Conservation (phyloP, 2,888 invertebrate species). For the Sipha maydis region DNA sequence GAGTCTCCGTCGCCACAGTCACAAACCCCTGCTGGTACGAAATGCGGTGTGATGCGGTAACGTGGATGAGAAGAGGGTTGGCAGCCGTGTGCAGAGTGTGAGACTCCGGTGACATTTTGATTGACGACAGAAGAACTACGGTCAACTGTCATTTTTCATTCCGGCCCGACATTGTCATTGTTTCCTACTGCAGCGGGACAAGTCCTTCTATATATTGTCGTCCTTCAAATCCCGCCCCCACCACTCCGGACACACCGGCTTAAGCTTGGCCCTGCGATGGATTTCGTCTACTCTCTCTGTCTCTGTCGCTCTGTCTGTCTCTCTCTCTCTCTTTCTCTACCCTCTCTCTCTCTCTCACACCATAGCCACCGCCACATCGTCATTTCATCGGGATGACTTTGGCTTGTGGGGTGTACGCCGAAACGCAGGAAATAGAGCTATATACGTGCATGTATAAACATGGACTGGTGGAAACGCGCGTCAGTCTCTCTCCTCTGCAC, state of each 20-base stretch:
- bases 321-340: no score
- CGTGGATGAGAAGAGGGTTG: background rate
- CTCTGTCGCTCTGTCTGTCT: no score
- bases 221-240: background rate
- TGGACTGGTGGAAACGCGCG: background rate
- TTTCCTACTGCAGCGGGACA: slow-evolving; percentile 22
- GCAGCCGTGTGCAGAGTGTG: background rate
- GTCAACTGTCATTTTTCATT: slow-evolving; percentile 62
- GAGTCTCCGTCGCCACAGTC: background rate
- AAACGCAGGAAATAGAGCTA: background rate
- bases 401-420: background rate
- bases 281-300: background rate
- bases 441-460: background rate
- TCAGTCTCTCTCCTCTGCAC: background rate
- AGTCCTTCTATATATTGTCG: slow-evolving; percentile 10
- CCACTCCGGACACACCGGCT: background rate
- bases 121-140: slow-evolving; percentile 60
- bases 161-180: slow-evolving; percentile 48
- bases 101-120: slow-evolving; percentile 57
- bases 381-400: background rate
- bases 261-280: background rate
- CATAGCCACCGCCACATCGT: background rate
- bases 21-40: background rate
- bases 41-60: no score
- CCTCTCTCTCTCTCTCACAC: no score